Evolutionary conservation across 2,888 invertebrate genomes (phyloP).

Genomic region (Perizoma flavofasciatum): DNA sequence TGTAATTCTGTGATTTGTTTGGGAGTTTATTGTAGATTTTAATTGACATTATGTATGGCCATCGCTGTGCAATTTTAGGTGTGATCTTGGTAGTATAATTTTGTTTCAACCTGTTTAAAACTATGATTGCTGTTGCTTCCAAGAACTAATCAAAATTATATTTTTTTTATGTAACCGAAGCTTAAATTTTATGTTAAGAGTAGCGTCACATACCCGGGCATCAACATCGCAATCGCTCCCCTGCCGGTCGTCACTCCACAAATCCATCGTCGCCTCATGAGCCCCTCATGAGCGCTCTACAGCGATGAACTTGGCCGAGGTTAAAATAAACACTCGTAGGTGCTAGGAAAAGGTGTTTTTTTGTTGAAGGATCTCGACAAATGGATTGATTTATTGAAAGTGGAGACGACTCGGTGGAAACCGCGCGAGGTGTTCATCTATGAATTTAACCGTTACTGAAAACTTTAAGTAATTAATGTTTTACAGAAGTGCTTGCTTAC

Average conservation of each 20-base stretch:
- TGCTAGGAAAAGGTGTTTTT: slow-evolving; percentile 3
- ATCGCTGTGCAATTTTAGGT: too few species aligned
- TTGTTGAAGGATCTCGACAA: slow-evolving; percentile 6
- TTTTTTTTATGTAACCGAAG: too few species aligned
- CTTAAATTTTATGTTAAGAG: background rate
- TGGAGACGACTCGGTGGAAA: background rate
- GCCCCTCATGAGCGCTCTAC: background rate
- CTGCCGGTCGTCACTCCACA: slow-evolving; percentile 6
- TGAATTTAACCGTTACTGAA: background rate
- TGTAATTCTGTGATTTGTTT: too few species aligned
- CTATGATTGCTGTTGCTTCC: too few species aligned
- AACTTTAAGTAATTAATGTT: too few species aligned
- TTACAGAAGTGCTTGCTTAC: too few species aligned
- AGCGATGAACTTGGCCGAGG: slow-evolving; percentile 4
- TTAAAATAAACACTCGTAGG: slow-evolving; percentile 12
- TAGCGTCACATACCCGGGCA: slow-evolving; percentile 3
- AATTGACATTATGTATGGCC: too few species aligned
- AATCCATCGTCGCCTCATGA: slow-evolving; percentile 17
- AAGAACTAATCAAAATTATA: too few species aligned
- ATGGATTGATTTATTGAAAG: slow-evolving; percentile 15
- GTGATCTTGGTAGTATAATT: too few species aligned
- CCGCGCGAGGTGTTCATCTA: background rate
- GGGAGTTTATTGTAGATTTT: too few species aligned
- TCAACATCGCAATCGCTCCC: slow-evolving; percentile 1
- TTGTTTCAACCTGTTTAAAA: too few species aligned